These are phyloP conservation scores for Drosophila suboccidentalis DNA, from an alignment of 2,888 invertebrate species.

Conservation along the genomic window DNA sequence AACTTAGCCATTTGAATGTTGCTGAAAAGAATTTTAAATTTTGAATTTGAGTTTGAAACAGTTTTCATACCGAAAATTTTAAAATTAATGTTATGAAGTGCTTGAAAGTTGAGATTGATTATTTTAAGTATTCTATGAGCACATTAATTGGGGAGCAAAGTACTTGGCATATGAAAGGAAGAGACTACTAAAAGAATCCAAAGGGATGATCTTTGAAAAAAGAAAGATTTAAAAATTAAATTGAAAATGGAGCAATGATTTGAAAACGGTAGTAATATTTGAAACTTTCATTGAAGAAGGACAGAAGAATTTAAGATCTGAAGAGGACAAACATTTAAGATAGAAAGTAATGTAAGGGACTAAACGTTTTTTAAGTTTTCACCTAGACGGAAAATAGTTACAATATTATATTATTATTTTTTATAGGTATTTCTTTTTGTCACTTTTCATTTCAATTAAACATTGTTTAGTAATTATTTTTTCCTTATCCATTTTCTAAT, in stretches of 20 bases:
- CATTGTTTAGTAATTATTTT: neutral
- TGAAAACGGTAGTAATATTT: too few species aligned
- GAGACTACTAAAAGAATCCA: neutral
- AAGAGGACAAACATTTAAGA: neutral
- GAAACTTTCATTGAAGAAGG: neutral
- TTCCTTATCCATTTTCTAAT: neutral
- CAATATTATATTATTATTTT: neutral
- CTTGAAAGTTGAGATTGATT: neutral
- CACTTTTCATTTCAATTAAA: neutral
- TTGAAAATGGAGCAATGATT: neutral
- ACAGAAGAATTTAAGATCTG: neutral
- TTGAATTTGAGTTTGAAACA: constrained; percentile 8
- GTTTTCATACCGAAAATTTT: constrained; percentile 2
- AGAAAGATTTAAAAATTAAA: neutral
- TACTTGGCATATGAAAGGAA: neutral
- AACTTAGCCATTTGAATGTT: constrained; percentile 54
- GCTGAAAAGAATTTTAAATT: constrained; percentile 60
- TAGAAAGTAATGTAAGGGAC: too few species aligned
- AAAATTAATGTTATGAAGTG: neutral
- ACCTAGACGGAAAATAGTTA: neutral
- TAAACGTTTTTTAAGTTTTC: neutral
- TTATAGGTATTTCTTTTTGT: neutral
- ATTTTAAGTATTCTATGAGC: neutral
- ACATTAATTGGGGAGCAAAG: neutral
- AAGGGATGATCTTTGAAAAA: neutral